phyloP scores from a whole-genome alignment of 2,888 invertebrate species.

The Ceramica pisi region DNA sequence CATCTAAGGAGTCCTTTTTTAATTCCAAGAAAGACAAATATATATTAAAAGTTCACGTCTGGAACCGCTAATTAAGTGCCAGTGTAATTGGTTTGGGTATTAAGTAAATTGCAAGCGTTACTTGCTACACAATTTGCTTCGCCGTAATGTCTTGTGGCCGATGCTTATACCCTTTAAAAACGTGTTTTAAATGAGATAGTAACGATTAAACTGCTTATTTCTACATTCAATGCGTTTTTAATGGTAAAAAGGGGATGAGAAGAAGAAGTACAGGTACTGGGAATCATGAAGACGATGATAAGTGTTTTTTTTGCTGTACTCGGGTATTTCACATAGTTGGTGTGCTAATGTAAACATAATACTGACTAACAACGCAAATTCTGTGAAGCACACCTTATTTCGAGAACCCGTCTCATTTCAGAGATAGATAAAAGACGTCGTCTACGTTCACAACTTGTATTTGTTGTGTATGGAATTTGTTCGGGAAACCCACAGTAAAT shows the following conservation, averaged over 20 bases:
- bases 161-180: slow-evolving; percentile 54
- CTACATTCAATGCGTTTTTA: slow-evolving; percentile 44
- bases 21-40: slow-evolving; percentile 52
- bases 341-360: slow-evolving; percentile 48
- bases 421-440: not conserved
- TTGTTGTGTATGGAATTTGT: slow-evolving; percentile 28
- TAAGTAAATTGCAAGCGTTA: slow-evolving; percentile 60
- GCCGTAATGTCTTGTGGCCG: slow-evolving; percentile 23
- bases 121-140: slow-evolving; percentile 50
- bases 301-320: slow-evolving; percentile 17
- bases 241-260: slow-evolving; percentile 33
- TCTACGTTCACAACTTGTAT: slow-evolving; percentile 18
- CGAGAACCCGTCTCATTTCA: not conserved
- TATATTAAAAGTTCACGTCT: slow-evolving; percentile 54
- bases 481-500: slow-evolving; percentile 28
- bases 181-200: slow-evolving; percentile 55
- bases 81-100: slow-evolving; percentile 55
- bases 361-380: slow-evolving; percentile 25
- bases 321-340: slow-evolving; percentile 22
- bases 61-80: slow-evolving; percentile 61
- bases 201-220: slow-evolving; percentile 38
- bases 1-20: slow-evolving; percentile 27
- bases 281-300: slow-evolving; percentile 22
- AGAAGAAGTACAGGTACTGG: slow-evolving; percentile 36
- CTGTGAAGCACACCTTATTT: slow-evolving; percentile 17